phyloP scores from a whole-genome alignment of 1,140 invertebrate genomes.

The Drosophila miranda region DNA sequence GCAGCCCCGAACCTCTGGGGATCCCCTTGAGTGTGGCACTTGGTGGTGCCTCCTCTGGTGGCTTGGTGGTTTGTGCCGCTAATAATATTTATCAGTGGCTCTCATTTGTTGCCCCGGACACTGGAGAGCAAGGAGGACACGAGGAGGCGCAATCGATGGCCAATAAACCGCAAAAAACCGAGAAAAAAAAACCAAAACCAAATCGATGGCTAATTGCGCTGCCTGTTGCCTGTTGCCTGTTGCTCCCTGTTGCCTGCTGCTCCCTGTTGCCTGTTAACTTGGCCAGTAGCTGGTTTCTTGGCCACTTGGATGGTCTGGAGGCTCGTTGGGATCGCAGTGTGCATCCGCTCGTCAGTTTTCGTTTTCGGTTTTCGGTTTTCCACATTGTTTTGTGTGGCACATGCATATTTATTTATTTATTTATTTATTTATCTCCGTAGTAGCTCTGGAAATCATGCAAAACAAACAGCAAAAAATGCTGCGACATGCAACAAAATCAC shows the following conservation, averaged over 20 bases:
- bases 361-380: constrained; percentile 51
- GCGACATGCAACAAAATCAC: constrained; percentile 49
- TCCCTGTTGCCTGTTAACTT: constrained; percentile 43
- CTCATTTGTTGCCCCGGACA: constrained; percentile 73
- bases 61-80: constrained; percentile 52
- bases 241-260: constrained; percentile 28
- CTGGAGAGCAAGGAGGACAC: constrained; percentile 2
- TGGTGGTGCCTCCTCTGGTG: constrained; percentile 16
- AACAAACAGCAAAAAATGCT: constrained; percentile 77
- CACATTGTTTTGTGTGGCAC: constrained; percentile 65
- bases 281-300: constrained; percentile 11
- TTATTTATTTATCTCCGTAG: too few species aligned
- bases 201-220: constrained; percentile 53
- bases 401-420: constrained; percentile 77
- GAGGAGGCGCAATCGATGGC: constrained; percentile 43
- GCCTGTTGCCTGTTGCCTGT: constrained; percentile 35
- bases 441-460: constrained; percentile 73
- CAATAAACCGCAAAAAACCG: constrained; percentile 71
- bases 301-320: constrained; percentile 11
- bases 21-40: constrained; percentile 16
- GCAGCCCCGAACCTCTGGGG: constrained; percentile 35
- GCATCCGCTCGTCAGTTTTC: constrained; percentile 75
- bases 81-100: constrained; percentile 80
- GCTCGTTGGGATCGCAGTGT: constrained; percentile 40
- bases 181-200: constrained; percentile 45